Conservation (phyloP, 2,113 vertebrate species). For the Osmerus mordax region DNA sequence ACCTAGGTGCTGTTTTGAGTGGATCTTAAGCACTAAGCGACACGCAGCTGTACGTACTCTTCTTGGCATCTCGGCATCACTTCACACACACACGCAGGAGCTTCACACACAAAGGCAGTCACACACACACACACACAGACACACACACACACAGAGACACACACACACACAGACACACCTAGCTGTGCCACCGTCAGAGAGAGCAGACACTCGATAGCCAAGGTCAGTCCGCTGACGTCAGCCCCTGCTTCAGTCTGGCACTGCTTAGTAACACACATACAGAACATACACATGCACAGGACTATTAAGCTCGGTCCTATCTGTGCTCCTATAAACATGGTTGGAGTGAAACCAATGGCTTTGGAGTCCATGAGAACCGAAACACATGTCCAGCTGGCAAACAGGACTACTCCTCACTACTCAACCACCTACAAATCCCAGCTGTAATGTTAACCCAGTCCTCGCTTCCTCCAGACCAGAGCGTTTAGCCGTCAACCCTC, state of each 20-base stretch:
- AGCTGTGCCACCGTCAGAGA: neutral
- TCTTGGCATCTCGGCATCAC: constrained; percentile 29
- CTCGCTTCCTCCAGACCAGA: too few relatives aligned
- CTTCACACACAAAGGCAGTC: constrained; percentile 21
- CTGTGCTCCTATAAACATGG: constrained; percentile 18
- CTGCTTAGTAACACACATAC: constrained; percentile 46
- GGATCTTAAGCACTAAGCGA: constrained; percentile 10
- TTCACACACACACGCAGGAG: constrained; percentile 18
- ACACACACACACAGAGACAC: neutral
- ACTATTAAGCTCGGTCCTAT: too few relatives aligned
- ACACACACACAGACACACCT: neutral
- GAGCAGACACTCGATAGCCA: constrained; percentile 10
- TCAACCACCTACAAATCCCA: too few relatives aligned
- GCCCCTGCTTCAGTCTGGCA: constrained; percentile 32
- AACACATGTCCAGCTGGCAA: too few relatives aligned
- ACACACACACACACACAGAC: constrained; percentile 9
- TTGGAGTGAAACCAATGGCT: neutral
- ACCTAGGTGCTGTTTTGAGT: neutral
- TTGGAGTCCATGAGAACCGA: too few relatives aligned
- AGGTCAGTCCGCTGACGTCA: constrained; percentile 62
- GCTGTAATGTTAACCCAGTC: neutral
- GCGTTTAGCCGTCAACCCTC: neutral
- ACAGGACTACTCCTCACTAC: too few relatives aligned
- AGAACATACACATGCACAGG: neutral
- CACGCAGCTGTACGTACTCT: constrained; percentile 21